Evolutionary conservation across 2,797 vertebrate species (phyloP).

Genomic region (Phrynocephalus vlangalii): DNA sequence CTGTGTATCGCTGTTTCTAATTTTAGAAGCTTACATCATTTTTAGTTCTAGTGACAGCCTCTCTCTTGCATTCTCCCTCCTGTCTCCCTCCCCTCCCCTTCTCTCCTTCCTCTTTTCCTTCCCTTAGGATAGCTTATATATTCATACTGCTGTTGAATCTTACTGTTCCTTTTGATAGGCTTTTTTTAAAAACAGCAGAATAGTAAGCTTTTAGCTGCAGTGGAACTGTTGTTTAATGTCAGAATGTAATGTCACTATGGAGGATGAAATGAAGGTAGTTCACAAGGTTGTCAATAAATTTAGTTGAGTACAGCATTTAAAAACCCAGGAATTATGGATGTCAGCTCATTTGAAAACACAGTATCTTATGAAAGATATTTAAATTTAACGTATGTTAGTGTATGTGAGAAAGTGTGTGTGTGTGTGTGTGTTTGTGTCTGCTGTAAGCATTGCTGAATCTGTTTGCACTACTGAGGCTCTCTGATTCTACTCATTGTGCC

Average conservation of each 20-base stretch:
- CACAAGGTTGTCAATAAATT: not conserved
- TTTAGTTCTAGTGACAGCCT: constrained; percentile 83
- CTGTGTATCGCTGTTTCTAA: constrained; percentile 84
- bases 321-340: constrained; percentile 58
- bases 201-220: constrained; percentile 46
- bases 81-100: constrained; percentile 40
- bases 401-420: no score
- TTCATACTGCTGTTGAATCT: constrained; percentile 75
- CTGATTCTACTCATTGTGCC: constrained; percentile 16
- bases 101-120: constrained; percentile 60
- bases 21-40: constrained; percentile 95
- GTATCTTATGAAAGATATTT: constrained; percentile 41
- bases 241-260: constrained; percentile 8
- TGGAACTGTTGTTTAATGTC: constrained; percentile 12
- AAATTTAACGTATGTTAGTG: not conserved
- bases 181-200: constrained; percentile 60
- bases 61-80: constrained; percentile 71
- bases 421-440: not conserved
- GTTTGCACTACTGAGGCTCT: constrained; percentile 1
- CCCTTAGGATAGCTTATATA: constrained; percentile 77
- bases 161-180: constrained; percentile 63
- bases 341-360: constrained; percentile 40
- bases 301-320: constrained; percentile 50
- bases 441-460: not conserved
- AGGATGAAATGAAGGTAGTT: constrained; percentile 29